Percentiles rank a stretch among this genome's conserved stretches.
These are phyloP conservation scores for Papilio protenor DNA, from an alignment of 2,888 invertebrate genomes.

Conservation along the genomic window DNA sequence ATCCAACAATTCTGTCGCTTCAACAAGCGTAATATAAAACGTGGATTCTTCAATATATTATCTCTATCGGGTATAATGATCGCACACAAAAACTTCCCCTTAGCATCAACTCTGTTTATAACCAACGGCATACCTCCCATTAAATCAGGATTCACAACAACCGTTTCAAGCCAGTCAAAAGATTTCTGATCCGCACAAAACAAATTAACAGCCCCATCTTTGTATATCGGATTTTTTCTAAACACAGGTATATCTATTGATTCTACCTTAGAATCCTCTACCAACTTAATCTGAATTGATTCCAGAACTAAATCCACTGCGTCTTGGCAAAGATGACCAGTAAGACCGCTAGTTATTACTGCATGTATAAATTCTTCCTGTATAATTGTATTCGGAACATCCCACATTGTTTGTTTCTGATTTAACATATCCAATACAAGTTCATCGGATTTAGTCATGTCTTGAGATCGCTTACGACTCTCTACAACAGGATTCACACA, in stretches of 20 bases:
- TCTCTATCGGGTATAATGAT: not conserved
- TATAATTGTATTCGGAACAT: not conserved
- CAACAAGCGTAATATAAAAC: not conserved
- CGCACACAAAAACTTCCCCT: not conserved
- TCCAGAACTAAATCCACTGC: not conserved
- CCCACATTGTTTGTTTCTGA: not conserved
- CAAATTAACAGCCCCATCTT: not conserved
- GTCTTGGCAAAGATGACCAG: not conserved
- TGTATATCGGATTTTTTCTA: not conserved
- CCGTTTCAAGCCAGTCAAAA: not conserved
- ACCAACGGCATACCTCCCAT: not conserved
- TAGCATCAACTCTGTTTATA: not conserved
- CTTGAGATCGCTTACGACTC: not conserved
- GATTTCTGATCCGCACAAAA: not conserved
- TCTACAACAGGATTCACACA: too few relatives aligned
- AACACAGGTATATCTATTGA: not conserved
- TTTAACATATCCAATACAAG: not conserved
- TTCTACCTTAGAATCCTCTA: not conserved
- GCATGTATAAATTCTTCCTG: not conserved
- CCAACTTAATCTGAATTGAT: not conserved
- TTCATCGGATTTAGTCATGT: not conserved
- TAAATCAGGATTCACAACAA: not conserved
- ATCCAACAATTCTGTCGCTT: not conserved
- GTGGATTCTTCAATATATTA: not conserved
- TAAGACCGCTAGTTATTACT: not conserved